Conservation (phyloP, 2,113 vertebrate species). For the Rhea pennata region DNA sequence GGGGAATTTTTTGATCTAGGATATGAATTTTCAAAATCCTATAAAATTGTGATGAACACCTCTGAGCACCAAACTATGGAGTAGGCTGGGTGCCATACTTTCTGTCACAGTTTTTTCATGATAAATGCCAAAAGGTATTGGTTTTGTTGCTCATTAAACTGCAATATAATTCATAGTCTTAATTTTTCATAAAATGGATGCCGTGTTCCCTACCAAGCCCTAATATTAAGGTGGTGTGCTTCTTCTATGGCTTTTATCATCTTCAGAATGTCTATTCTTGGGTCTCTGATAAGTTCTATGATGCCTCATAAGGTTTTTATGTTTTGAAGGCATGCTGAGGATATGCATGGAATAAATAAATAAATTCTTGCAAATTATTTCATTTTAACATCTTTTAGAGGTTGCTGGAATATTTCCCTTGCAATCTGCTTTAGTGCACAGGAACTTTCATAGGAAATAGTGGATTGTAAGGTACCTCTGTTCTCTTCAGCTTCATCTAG, state of each 20-base stretch:
- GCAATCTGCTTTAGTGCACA: neutral
- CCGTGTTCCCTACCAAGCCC: neutral
- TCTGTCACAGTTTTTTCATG: neutral
- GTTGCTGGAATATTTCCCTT: neutral
- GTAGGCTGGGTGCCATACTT: neutral
- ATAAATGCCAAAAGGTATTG: neutral
- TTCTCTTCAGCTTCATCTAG: neutral
- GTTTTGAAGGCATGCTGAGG: neutral
- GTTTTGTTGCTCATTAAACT: neutral
- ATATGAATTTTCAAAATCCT: neutral
- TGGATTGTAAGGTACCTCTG: neutral
- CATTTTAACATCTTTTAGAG: neutral
- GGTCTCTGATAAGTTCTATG: neutral
- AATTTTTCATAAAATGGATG: constrained; percentile 34
- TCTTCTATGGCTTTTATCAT: neutral
- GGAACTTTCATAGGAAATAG: neutral
- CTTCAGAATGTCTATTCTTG: neutral
- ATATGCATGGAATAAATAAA: neutral
- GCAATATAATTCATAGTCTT: neutral
- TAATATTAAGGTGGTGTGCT: neutral
- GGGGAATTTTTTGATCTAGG: neutral
- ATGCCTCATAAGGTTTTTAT: neutral
- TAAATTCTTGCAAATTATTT: neutral
- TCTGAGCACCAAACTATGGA: neutral
- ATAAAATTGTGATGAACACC: neutral